Evolutionary conservation across 1,140 invertebrate species (phyloP).

Genomic region (Adoxophyes honmai): DNA sequence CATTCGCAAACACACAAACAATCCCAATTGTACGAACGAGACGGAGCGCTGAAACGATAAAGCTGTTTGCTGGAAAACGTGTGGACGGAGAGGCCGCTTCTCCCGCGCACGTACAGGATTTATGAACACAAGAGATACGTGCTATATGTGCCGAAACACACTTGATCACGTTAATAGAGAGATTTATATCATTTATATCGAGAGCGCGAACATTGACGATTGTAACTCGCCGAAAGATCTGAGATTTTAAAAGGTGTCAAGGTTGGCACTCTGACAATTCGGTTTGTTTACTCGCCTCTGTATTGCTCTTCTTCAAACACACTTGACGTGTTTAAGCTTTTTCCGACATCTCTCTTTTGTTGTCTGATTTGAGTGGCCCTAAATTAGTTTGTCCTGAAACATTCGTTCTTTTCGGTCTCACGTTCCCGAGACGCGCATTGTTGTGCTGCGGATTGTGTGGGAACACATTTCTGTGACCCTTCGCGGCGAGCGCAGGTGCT

Average conservation of each 20-base stretch:
- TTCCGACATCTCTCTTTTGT: no score
- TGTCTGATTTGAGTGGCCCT: no score
- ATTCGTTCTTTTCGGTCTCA: not conserved
- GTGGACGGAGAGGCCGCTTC: not conserved
- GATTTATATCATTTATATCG: slow-evolving; percentile 2
- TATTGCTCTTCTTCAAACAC: no score
- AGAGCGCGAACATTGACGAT: not conserved
- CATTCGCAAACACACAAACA: not conserved
- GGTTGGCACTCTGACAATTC: not conserved
- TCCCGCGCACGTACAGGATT: slow-evolving; percentile 10
- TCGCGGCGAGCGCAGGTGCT: not conserved
- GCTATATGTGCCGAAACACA: slow-evolving; percentile 12
- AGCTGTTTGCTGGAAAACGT: not conserved
- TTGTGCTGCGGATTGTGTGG: not conserved
- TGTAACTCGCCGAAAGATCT: not conserved
- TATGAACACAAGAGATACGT: slow-evolving; percentile 4
- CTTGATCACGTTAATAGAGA: slow-evolving; percentile 5
- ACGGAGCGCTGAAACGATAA: not conserved
- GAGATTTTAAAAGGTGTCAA: not conserved
- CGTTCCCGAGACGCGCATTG: not conserved
- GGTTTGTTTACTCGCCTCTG: not conserved
- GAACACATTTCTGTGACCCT: not conserved
- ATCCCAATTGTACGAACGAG: not conserved
- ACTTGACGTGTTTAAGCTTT: no score
- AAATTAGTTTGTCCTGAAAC: no score